These are phyloP conservation scores for Psix sp. DNA, from an alignment of 1,140 invertebrate species.

Conservation along the genomic window DNA sequence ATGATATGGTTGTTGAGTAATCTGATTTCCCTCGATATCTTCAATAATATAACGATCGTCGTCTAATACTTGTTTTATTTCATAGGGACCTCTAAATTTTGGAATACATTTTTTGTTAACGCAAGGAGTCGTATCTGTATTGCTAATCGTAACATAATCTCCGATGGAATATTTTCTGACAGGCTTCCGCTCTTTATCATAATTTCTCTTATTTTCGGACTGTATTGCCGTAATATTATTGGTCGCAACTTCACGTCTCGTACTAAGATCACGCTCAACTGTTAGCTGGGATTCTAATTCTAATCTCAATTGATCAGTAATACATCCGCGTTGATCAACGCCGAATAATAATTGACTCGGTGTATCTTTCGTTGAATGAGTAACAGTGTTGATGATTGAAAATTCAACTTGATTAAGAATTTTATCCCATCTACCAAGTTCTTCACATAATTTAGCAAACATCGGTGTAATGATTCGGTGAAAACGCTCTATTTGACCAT, in stretches of 20 bases:
- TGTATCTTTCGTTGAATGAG: constrained; percentile 23
- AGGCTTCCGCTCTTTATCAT: constrained; percentile 36
- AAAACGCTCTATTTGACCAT: constrained; percentile 24
- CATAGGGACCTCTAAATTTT: constrained; percentile 45
- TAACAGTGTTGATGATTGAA: constrained; percentile 38
- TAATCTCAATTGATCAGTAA: constrained; percentile 13
- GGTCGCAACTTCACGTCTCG: neutral
- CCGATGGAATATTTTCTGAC: constrained; percentile 29
- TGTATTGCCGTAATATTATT: neutral
- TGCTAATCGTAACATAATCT: constrained; percentile 54
- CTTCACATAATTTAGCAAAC: constrained; percentile 38
- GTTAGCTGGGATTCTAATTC: neutral
- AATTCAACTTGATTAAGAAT: constrained; percentile 49
- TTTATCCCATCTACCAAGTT: constrained; percentile 39
- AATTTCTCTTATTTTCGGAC: neutral
- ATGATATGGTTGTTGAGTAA: constrained; percentile 26
- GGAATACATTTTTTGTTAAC: constrained; percentile 49
- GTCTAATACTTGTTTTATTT: constrained; percentile 35
- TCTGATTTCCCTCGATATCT: constrained; percentile 42
- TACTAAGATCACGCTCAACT: constrained; percentile 4
- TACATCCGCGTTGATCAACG: constrained; percentile 9
- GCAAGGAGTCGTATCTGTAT: constrained; percentile 22
- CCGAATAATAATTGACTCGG: constrained; percentile 45
- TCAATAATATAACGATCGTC: constrained; percentile 55
- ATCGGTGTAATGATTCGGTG: constrained; percentile 40